Evolutionary conservation across 2,888 invertebrate species (phyloP), one percentile per base, ranked within the genome.

Genomic region (Seira musarum): DNA sequence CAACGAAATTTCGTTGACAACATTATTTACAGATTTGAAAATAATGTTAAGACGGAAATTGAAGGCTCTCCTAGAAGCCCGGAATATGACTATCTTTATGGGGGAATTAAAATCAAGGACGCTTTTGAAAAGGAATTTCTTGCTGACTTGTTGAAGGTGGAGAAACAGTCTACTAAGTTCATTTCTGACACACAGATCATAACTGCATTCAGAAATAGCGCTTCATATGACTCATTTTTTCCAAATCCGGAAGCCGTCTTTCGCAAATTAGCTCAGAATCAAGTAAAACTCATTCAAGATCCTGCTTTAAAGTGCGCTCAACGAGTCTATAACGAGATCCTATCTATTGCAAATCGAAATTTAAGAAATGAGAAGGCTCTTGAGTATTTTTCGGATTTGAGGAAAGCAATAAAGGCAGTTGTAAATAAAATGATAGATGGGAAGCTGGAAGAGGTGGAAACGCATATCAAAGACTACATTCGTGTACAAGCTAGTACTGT

Each of bases 401-500:
- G 19, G 25, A 75, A 75, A 17, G 13, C 60, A 15, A 25, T 63
- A 1, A 24, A 24, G 6, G 3, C 46, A 0, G 76, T 76, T 1
- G 53, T 70, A 0, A 13, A 72, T 19, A 40, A 15, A 19, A 70
- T 81, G 61, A 46, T 70, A 3, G 49, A 70, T 21, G 21, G 49
- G 6, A 60, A 66, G n/a, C 21, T 81, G 3, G 57, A 30, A 0
- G 63, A 66, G 15, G 19, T 81, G 0, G 40, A 72, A 19, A 60
- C 21, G 25, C 60, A 70, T 24, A 72, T 76, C 21, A 64, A 57
- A 15, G 81, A 81, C 13, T 81, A 76, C 57, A 72, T 81, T 10
- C 57, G 30, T 2, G 30, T 76, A 8, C 81, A 81, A 40, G 53
- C 81, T 1, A 67, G 75, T 21, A 22, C 61, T 1, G 61, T 75